Percentiles rank a stretch among this genome's conserved stretches.
These are phyloP conservation scores for Rhagologus leucostigma DNA, from an alignment of 2,113 vertebrate species.

Conservation along the genomic window DNA sequence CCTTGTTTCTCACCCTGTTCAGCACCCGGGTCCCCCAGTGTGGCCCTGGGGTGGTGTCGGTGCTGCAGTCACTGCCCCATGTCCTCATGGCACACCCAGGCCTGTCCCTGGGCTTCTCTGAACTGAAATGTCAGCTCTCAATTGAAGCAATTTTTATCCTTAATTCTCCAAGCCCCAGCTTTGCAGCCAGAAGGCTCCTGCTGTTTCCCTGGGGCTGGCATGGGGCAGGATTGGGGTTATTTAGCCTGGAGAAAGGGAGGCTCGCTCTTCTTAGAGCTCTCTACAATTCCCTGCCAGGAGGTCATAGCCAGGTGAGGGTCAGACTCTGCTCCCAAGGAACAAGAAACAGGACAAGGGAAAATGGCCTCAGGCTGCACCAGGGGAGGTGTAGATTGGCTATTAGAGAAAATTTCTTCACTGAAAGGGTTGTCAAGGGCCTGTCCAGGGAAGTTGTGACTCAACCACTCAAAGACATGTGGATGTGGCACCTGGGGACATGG, in stretches of 20 bases:
- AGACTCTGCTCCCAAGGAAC: neutral
- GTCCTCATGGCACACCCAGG: fast-evolving
- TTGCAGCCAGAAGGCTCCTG: neutral
- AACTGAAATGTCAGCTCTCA: neutral
- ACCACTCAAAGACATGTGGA: neutral
- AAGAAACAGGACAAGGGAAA: neutral
- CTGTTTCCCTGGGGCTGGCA: neutral
- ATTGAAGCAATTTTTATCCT: neutral
- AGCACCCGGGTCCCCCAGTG: fast-evolving
- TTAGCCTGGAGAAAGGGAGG: neutral
- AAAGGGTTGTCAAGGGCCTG: neutral
- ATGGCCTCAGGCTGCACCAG: neutral
- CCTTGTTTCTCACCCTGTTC: fast-evolving
- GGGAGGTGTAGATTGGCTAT: neutral
- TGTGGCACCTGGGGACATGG: neutral
- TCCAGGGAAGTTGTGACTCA: neutral
- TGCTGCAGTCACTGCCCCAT: fast-evolving
- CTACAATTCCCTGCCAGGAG: neutral
- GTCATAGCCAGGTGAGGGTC: neutral
- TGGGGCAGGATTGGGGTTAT: neutral
- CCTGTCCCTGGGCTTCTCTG: neutral
- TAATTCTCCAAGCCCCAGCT: neutral
- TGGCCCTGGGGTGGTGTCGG: neutral
- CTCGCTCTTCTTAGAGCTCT: neutral
- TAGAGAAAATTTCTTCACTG: neutral